Conservation (phyloP, 2,888 invertebrate genomes). For the Antheraea yamamai region DNA sequence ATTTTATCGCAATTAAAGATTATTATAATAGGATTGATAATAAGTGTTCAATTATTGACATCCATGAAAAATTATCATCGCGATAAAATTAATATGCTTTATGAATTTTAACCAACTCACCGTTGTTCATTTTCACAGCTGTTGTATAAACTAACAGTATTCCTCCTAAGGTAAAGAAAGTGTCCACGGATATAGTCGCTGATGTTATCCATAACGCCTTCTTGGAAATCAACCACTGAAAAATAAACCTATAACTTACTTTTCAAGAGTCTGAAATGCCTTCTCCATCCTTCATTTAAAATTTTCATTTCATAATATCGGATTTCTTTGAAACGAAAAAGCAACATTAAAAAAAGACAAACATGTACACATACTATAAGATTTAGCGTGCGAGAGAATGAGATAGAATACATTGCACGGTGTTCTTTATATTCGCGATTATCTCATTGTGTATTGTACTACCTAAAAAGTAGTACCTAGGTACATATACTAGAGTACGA, state of each 20-base stretch:
- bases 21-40: background rate
- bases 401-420: too few relatives aligned
- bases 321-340: too few relatives aligned
- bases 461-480: too few relatives aligned
- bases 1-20: background rate
- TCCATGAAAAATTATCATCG: background rate
- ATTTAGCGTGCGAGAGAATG: too few relatives aligned
- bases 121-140: conserved; percentile 50
- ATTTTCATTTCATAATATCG: background rate
- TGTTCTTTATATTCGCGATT: too few relatives aligned
- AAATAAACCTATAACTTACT: background rate
- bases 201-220: conserved; percentile 58
- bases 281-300: background rate
- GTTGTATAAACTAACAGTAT: conserved; percentile 59
- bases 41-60: background rate
- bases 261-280: too few relatives aligned
- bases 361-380: too few relatives aligned
- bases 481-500: too few relatives aligned
- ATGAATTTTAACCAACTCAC: conserved; percentile 40
- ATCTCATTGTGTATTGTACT: too few relatives aligned
- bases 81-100: background rate
- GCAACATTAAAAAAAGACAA: too few relatives aligned
- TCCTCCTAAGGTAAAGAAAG: conserved; percentile 78
- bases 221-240: conserved; percentile 32
- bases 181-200: conserved; percentile 81